phyloP scores from a whole-genome alignment of 2,888 invertebrate species.

The Cybosia mesomella region DNA sequence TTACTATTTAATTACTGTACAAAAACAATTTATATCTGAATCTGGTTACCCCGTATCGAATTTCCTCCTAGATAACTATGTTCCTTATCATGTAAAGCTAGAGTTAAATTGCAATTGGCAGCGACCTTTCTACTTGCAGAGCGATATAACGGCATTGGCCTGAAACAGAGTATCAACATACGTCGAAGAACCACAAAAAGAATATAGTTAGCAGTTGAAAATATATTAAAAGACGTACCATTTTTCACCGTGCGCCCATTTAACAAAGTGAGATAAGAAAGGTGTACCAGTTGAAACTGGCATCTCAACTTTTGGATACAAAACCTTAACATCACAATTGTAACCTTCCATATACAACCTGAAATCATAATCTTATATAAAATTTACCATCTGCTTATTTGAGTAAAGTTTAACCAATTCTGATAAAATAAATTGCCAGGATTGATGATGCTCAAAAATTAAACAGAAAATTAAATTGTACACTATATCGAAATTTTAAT shows the following conservation, averaged over 20 bases:
- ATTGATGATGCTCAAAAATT: no score
- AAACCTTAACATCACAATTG: constrained; percentile 88
- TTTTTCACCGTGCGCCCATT: constrained; percentile 92
- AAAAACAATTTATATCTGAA: neutral
- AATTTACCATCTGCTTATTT: no score
- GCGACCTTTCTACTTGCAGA: constrained; percentile 19
- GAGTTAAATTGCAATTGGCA: constrained; percentile 28
- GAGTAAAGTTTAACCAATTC: no score
- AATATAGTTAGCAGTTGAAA: neutral
- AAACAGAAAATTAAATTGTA: no score
- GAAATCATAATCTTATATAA: constrained; percentile 69
- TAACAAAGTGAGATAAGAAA: constrained; percentile 91
- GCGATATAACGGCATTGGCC: constrained; percentile 28
- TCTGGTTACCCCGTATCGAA: constrained; percentile 89
- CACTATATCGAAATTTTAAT: neutral
- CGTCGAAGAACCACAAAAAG: constrained; percentile 31
- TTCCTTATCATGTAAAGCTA: constrained; percentile 80
- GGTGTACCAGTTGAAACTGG: constrained; percentile 95
- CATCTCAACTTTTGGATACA: constrained; percentile 91
- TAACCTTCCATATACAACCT: constrained; percentile 92
- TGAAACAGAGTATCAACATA: constrained; percentile 18
- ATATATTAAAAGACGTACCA: constrained; percentile 76
- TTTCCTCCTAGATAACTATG: constrained; percentile 90
- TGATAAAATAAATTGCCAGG: no score
- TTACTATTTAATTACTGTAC: neutral